These are phyloP conservation scores for Pardosa pseudoannulata DNA, from an alignment of 2,888 invertebrate genomes.

Conservation along the genomic window DNA sequence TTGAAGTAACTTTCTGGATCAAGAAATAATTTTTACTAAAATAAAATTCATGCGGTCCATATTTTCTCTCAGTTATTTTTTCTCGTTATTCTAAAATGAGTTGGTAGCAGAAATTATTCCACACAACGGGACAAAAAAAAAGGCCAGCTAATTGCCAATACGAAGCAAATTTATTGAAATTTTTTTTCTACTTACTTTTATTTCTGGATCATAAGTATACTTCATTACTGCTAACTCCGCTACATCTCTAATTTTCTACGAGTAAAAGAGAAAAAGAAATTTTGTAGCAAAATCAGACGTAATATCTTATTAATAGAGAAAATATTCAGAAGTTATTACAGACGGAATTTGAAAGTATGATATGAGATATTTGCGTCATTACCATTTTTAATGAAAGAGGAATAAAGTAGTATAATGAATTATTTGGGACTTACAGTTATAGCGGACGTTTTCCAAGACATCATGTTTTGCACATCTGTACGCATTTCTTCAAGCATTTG, in stretches of 20 bases:
- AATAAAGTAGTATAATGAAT: background rate
- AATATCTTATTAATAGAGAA: background rate
- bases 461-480: constrained; percentile 88
- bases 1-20: no score
- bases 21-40: no score
- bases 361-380: background rate
- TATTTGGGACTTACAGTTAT: constrained; percentile 37
- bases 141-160: background rate
- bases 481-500: constrained; percentile 87
- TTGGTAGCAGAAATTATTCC: background rate
- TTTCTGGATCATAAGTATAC: constrained; percentile 80
- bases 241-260: constrained; percentile 85
- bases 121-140: background rate
- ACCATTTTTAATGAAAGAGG: background rate
- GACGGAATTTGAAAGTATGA: background rate
- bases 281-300: background rate
- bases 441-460: constrained; percentile 89
- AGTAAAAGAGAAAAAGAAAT: constrained; percentile 7
- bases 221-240: constrained; percentile 85
- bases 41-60: no score
- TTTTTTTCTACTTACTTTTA: constrained; percentile 70
- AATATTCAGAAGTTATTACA: background rate
- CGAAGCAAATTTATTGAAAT: background rate
- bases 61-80: no score
- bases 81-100: background rate